A percentile compares a stretch with the other conserved stretches of the same genome.
These are phyloP conservation scores for Macrosiphum euphorbiae DNA, from an alignment of 2,888 invertebrate genomes.

Conservation along the genomic window DNA sequence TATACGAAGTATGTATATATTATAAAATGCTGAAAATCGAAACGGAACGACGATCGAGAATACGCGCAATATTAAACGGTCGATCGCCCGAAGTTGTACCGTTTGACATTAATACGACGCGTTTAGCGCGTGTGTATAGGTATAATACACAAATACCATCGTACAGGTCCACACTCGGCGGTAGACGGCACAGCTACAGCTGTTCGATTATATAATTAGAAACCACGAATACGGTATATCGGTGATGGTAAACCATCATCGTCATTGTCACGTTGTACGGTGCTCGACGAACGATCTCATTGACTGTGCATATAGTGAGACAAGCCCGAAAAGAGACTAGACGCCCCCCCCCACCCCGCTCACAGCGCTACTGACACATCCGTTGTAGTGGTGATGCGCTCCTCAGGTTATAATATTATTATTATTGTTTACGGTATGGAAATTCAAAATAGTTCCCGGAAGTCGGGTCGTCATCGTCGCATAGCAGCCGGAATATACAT, in stretches of 20 bases:
- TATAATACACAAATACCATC: neutral
- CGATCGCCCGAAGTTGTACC: neutral
- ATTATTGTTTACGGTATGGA: constrained; percentile 47
- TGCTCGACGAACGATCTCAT: constrained; percentile 45
- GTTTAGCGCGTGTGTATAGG: neutral
- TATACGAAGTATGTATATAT: too few relatives aligned
- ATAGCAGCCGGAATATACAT: neutral
- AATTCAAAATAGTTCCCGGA: constrained; percentile 54
- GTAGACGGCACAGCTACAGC: constrained; percentile 17
- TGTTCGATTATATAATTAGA: constrained; percentile 64
- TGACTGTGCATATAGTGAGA: neutral
- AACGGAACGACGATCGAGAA: neutral
- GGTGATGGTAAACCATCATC: constrained; percentile 8
- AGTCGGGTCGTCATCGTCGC: constrained; percentile 3
- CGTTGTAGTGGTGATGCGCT: neutral
- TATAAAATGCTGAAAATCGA: neutral
- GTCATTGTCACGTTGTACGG: constrained; percentile 21
- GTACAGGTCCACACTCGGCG: neutral
- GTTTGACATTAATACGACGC: constrained; percentile 29
- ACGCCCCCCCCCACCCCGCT: neutral
- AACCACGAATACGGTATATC: constrained; percentile 52
- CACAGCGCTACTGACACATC: neutral
- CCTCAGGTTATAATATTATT: constrained; percentile 8
- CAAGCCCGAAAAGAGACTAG: neutral
- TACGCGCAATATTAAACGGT: neutral